Percentiles rank a stretch among this genome's conserved stretches.
phyloP scores from a whole-genome alignment of 2,113 vertebrate species.

The Coptodon rendalli region DNA sequence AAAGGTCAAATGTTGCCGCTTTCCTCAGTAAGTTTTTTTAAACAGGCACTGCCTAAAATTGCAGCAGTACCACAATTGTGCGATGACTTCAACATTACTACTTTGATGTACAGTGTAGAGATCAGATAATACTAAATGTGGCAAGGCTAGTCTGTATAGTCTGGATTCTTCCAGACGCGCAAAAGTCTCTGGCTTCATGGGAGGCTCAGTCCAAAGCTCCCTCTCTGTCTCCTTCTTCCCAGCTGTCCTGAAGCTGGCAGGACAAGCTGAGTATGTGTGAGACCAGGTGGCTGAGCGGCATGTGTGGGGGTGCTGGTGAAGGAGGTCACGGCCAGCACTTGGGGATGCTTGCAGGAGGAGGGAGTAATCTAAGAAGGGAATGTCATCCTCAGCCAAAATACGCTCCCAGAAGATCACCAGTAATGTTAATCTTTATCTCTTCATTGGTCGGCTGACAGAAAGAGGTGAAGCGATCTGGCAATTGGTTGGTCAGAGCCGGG shows the following conservation, averaged over 20 bases:
- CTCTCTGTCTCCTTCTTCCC: constrained; percentile 17
- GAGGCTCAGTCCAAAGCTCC: constrained; percentile 15
- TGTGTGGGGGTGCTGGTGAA: not conserved
- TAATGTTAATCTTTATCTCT: constrained; percentile 46
- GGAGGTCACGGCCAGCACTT: constrained; percentile 8
- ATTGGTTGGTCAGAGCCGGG: constrained; percentile 11
- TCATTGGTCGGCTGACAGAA: constrained; percentile 27
- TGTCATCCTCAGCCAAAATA: constrained; percentile 49
- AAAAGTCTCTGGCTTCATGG: not conserved
- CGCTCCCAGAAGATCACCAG: constrained; percentile 25
- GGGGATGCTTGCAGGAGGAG: constrained; percentile 1
- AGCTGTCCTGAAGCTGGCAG: constrained; percentile 55
- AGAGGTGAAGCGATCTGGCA: constrained; percentile 4
- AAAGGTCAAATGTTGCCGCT: not conserved
- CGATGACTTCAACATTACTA: not conserved
- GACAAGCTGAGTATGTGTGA: constrained; percentile 49
- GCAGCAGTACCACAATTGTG: not conserved
- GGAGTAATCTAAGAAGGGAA: constrained; percentile 39
- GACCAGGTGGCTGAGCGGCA: constrained; percentile 54
- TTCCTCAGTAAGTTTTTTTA: not conserved
- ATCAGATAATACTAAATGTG: constrained; percentile 2
- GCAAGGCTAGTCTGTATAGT: constrained; percentile 11
- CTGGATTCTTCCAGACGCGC: constrained; percentile 30
- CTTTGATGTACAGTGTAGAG: not conserved
- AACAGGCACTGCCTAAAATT: not conserved